These are phyloP conservation scores for Polydesmus complanatus DNA, from an alignment of 2,888 invertebrate species.

Conservation along the genomic window DNA sequence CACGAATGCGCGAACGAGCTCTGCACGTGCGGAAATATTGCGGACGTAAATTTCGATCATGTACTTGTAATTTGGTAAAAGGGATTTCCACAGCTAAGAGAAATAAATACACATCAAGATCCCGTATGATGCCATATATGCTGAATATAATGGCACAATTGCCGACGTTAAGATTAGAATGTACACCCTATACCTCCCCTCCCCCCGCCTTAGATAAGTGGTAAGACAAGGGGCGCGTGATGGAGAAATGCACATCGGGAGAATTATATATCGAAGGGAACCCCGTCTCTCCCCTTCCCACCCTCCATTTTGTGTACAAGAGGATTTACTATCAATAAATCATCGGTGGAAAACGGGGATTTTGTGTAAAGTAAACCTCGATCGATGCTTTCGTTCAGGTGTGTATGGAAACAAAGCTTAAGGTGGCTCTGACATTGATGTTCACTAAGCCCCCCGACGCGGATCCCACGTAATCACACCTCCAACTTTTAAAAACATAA, in stretches of 20 bases:
- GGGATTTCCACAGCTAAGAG: neutral
- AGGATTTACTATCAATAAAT: conserved; percentile 5
- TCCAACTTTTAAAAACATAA: neutral
- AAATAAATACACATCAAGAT: neutral
- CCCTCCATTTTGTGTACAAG: neutral
- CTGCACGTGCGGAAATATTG: neutral
- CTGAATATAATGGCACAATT: neutral
- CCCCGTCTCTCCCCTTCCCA: too few relatives aligned
- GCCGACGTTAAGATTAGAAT: neutral
- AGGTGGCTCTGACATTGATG: neutral
- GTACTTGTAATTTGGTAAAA: neutral
- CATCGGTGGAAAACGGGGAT: conserved; percentile 4
- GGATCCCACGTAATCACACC: neutral
- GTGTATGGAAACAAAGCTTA: conserved; percentile 3
- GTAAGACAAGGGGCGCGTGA: too few relatives aligned
- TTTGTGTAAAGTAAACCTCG: neutral
- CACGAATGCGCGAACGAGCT: too few relatives aligned
- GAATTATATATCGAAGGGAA: too few relatives aligned
- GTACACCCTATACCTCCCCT: too few relatives aligned
- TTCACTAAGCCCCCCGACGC: neutral
- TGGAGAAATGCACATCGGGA: too few relatives aligned
- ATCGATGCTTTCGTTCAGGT: conserved; percentile 6
- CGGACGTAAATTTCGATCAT: neutral
- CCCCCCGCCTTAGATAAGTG: too few relatives aligned
- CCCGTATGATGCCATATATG: neutral